A percentile compares a stretch with the other conserved stretches of the same genome.
Evolutionary conservation across 1,140 invertebrate genomes (phyloP).

Genomic region (Brachionus angularis): DNA sequence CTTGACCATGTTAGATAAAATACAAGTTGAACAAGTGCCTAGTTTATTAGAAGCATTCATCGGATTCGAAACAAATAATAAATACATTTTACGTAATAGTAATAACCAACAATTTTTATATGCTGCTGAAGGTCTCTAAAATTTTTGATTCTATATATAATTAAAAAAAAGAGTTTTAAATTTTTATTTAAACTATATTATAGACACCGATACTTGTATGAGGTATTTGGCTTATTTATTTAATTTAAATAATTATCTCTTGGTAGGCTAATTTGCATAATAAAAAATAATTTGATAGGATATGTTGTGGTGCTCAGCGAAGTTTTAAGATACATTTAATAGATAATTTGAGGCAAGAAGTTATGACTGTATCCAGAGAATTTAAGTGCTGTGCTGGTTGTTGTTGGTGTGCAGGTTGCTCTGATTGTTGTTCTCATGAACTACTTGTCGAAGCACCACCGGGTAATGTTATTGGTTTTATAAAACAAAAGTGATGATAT

Average conservation of each 20-base stretch:
- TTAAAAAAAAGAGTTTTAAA: not conserved
- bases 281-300: too few relatives aligned
- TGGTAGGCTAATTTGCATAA: too few relatives aligned
- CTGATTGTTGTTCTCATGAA: constrained; percentile 35
- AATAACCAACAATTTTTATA: constrained; percentile 53
- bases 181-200: too few relatives aligned
- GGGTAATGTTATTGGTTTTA: constrained; percentile 42
- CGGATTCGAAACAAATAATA: constrained; percentile 83
- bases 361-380: constrained; percentile 49
- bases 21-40: constrained; percentile 80
- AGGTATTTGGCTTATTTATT: not conserved
- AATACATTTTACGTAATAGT: constrained; percentile 58
- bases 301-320: constrained; percentile 71
- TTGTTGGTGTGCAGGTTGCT: constrained; percentile 37
- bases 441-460: constrained; percentile 44
- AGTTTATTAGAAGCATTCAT: constrained; percentile 76
- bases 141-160: not conserved
- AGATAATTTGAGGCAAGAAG: constrained; percentile 45
- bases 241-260: not conserved
- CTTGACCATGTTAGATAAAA: constrained; percentile 79
- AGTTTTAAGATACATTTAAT: constrained; percentile 28
- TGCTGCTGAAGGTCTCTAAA: constrained; percentile 50
- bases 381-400: constrained; percentile 50
- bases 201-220: constrained; percentile 69
- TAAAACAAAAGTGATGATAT: constrained; percentile 39